These are phyloP conservation scores for Drosophila longiperda DNA, from an alignment of 2,888 invertebrate genomes.

Conservation along the genomic window DNA sequence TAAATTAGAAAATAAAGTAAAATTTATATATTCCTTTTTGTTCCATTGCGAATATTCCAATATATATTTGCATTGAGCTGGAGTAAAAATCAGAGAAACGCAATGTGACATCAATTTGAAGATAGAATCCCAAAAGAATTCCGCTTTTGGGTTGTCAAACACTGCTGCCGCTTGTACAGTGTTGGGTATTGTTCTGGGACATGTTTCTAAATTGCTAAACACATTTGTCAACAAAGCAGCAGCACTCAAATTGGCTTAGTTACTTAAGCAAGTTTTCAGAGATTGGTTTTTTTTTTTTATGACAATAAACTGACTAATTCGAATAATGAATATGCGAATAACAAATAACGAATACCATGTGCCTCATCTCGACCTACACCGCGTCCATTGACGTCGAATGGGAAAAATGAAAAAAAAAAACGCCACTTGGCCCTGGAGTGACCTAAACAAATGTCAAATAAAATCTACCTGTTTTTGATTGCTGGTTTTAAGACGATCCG, in stretches of 20 bases:
- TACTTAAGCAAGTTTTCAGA: conserved; percentile 45
- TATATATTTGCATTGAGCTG: neutral
- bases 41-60: neutral
- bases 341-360: conserved; percentile 28
- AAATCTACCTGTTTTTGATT: conserved; percentile 25
- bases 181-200: conserved; percentile 30
- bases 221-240: conserved; percentile 58
- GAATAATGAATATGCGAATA: conserved; percentile 36
- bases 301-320: conserved; percentile 49
- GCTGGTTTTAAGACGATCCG: neutral
- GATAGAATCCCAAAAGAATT: neutral
- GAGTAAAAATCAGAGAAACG: neutral
- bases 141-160: neutral
- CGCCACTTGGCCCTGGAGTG: conserved; percentile 46
- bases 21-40: neutral
- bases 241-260: conserved; percentile 2
- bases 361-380: conserved; percentile 61
- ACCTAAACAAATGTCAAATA: conserved; percentile 8
- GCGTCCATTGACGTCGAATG: conserved; percentile 62
- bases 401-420: conserved; percentile 28
- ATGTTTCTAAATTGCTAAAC: conserved; percentile 45
- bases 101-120: neutral
- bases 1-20: neutral
- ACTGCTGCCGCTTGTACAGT: neutral
- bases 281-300: conserved; percentile 15